phyloP scores from a whole-genome alignment of 2,888 invertebrate species.

The Temnothorax rugatulus region DNA sequence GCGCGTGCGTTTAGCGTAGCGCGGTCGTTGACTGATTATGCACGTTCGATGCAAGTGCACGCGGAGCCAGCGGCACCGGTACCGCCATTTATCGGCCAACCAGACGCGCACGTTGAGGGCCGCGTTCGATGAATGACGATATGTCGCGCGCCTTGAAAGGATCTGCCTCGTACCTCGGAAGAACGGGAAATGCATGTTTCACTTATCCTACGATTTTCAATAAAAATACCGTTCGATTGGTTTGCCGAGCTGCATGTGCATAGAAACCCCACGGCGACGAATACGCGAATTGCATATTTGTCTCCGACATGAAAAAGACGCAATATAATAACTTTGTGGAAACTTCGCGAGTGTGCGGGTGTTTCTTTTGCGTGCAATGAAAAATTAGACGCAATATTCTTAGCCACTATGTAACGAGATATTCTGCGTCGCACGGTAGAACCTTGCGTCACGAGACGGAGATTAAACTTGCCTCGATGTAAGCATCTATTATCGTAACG shows the following conservation, averaged over 20 bases:
- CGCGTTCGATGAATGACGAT: constrained; percentile 27
- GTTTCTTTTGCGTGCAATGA: background rate
- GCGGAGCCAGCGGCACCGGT: constrained; percentile 32
- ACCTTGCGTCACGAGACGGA: constrained; percentile 26
- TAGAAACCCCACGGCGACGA: background rate
- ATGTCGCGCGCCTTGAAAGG: background rate
- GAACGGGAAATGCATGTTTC: background rate
- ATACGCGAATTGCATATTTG: background rate
- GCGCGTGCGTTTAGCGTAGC: constrained; percentile 64
- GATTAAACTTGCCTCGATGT: constrained; percentile 33
- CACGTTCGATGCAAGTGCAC: constrained; percentile 78
- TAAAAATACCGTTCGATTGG: background rate
- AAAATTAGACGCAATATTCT: constrained; percentile 37
- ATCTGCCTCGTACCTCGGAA: background rate
- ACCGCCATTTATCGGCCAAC: constrained; percentile 36
- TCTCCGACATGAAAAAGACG: background rate
- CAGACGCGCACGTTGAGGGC: background rate
- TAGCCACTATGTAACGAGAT: constrained; percentile 18
- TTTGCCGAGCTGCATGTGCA: background rate
- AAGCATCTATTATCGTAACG: constrained; percentile 12
- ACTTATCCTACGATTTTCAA: background rate
- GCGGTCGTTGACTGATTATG: constrained; percentile 84
- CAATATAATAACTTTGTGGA: background rate
- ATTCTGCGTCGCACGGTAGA: background rate
- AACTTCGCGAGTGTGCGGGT: background rate